These are phyloP conservation scores for Clivina fossor DNA, from an alignment of 2,888 invertebrate genomes.

Conservation along the genomic window DNA sequence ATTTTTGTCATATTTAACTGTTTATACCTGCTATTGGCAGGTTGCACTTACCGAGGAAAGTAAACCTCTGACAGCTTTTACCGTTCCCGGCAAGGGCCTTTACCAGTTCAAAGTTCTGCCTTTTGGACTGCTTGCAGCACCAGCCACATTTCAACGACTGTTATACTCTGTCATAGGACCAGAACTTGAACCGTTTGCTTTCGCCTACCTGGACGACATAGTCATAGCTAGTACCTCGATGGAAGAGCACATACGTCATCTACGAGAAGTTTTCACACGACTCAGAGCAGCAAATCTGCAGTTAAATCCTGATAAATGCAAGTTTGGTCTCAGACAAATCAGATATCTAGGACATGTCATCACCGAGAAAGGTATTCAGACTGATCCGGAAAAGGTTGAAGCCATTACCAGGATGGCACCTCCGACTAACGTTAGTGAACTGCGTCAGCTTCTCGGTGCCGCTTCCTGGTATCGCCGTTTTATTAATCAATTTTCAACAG, in stretches of 20 bases:
- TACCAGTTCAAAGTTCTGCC: constrained; percentile 45
- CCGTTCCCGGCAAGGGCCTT: constrained; percentile 42
- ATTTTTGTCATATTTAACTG: no score
- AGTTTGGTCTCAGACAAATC: constrained; percentile 35
- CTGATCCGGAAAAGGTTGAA: constrained; percentile 27
- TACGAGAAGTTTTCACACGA: constrained; percentile 36
- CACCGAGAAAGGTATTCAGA: constrained; percentile 23
- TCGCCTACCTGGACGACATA: constrained; percentile 41
- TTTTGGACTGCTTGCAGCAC: constrained; percentile 44
- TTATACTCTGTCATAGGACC: constrained; percentile 40
- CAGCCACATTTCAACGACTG: constrained; percentile 37
- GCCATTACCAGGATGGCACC: constrained; percentile 36
- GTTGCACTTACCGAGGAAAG: constrained; percentile 36
- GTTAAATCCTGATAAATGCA: constrained; percentile 41
- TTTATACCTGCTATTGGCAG: constrained; percentile 47
- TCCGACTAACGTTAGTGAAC: constrained; percentile 3
- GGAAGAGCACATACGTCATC: constrained; percentile 36
- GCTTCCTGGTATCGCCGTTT: no score
- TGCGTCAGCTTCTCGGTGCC: no score
- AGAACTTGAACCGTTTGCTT: constrained; percentile 39
- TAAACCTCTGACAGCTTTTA: constrained; percentile 42
- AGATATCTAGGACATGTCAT: constrained; percentile 38
- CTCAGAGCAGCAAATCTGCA: constrained; percentile 38
- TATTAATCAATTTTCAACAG: neutral
- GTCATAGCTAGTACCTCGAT: constrained; percentile 36